Evolutionary conservation across 92 coral and sea anemone species (phyloP).

Genomic region (Epizoanthus fatuus): DNA sequence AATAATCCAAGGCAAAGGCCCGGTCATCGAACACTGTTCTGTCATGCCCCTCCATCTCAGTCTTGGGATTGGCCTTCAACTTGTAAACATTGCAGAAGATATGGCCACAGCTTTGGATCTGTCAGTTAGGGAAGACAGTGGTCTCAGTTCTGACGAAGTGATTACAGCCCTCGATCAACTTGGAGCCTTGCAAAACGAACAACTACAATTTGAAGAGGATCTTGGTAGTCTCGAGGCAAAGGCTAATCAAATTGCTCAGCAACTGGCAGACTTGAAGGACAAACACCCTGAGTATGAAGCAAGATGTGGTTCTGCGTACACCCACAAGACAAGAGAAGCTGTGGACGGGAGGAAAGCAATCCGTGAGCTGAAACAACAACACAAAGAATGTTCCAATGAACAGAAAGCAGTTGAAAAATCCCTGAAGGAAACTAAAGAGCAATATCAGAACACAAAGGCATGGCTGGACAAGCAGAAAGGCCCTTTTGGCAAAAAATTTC

Average conservation of each 20-base stretch:
- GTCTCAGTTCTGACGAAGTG: not conserved
- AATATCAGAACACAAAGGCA: not conserved
- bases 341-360: not conserved
- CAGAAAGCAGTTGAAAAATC: not conserved
- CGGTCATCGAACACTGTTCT: not conserved
- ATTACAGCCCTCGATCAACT: not conserved
- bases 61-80: not conserved
- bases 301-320: not conserved
- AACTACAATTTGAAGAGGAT: not conserved
- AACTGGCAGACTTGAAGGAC: not conserved
- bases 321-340: constrained; percentile 6
- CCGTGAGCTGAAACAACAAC: constrained; percentile 3
- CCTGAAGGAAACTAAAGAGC: constrained; percentile 1
- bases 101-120: constrained; percentile 7
- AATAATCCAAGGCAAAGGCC: not conserved
- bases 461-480: constrained; percentile 13
- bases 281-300: not conserved
- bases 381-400: not conserved
- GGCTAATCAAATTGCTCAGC: not conserved
- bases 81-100: constrained; percentile 8
- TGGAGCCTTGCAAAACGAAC: too few species aligned
- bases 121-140: not conserved
- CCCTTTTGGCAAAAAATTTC: not conserved
- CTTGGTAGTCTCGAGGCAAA: too few species aligned
- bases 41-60: constrained; percentile 5